Percentiles rank a stretch among this genome's conserved stretches.
phyloP scores from a whole-genome alignment of 2,113 vertebrate genomes.

The Lamprotornis superbus region DNA sequence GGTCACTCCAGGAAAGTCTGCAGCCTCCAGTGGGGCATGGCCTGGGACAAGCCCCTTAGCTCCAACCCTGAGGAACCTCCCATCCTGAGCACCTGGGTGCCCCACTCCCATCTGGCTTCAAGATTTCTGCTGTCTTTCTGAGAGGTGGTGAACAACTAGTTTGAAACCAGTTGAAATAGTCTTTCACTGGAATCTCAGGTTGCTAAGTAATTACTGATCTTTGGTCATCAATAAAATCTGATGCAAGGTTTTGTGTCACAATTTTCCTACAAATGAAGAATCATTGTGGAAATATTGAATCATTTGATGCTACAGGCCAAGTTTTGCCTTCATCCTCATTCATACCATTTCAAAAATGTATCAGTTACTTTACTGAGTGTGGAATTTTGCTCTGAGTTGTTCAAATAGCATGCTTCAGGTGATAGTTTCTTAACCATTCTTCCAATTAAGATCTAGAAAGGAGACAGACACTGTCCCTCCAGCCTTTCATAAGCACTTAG shows the following conservation, averaged over 20 bases:
- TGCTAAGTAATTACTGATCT: not conserved
- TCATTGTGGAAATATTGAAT: not conserved
- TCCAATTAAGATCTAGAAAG: not conserved
- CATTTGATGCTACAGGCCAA: not conserved
- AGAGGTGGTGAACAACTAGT: fast-evolving
- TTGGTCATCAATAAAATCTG: not conserved
- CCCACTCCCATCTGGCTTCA: too few species aligned
- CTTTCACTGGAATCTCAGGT: not conserved
- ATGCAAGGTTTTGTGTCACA: not conserved
- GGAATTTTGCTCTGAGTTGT: not conserved
- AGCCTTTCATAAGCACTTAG: not conserved
- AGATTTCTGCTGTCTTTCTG: not conserved
- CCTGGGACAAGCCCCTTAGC: not conserved
- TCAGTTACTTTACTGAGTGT: not conserved
- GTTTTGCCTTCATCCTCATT: not conserved
- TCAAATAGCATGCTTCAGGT: not conserved
- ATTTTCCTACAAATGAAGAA: not conserved
- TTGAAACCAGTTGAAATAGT: not conserved
- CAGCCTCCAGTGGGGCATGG: too few species aligned
- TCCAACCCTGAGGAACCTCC: not conserved
- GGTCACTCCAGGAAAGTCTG: not conserved
- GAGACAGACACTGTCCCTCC: not conserved
- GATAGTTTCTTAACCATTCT: not conserved
- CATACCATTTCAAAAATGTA: not conserved
- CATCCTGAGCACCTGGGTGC: not conserved